Evolutionary conservation across 2,888 invertebrate species (phyloP), one percentile per base, ranked within the genome.

Genomic region (Venusia cambrica): DNA sequence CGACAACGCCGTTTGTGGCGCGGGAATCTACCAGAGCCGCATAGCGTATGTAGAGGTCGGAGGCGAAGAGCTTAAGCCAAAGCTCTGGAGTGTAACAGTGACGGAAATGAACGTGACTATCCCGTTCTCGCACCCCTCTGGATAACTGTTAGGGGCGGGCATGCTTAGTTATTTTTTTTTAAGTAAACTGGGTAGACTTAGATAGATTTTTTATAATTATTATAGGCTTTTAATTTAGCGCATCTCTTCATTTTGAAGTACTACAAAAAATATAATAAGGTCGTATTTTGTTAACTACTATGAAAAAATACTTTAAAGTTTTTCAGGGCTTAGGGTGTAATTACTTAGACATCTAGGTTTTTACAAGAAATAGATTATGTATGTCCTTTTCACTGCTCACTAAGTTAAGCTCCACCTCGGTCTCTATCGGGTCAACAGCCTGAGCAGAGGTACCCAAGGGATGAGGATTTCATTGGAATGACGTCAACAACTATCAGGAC

Each of bases 401-500:
- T n/a, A n/a, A n/a, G n/a, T n/a, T n/a, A n/a, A 38, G 42, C 49
- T 49, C 42, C 21, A 13, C 19, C 16, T 31, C 41, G 51, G n/a
- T n/a, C n/a, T n/a, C n/a, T n/a, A n/a, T n/a, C n/a, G 58, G 69
- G 59, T 69, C 63, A 69, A 63, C 43, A 66, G 38, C 59, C 70
- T 35, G 27, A 30, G 22, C 65, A 62, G 80, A 67, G 85, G 81
- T 78, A 77, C 81, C 77, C 72, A 68, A 77, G 80, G 85, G 84
- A 83, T 81, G 77, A 73, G 71, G 67, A 73, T 73, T 77, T 77
- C 74, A 75, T 83, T 81, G 76, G 77, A 79, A 83, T 88, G 88
- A 89, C 89, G 88, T 89, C 89, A 89, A 89, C 83, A 88, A 80
- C 70, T 80, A 89, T 46, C 79, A 88, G 88, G 88, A 73, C 51